Evolutionary conservation across 2,797 vertebrate genomes (phyloP), one percentile per base, ranked within the genome.

Genomic region (Bovichtus variegatus): DNA sequence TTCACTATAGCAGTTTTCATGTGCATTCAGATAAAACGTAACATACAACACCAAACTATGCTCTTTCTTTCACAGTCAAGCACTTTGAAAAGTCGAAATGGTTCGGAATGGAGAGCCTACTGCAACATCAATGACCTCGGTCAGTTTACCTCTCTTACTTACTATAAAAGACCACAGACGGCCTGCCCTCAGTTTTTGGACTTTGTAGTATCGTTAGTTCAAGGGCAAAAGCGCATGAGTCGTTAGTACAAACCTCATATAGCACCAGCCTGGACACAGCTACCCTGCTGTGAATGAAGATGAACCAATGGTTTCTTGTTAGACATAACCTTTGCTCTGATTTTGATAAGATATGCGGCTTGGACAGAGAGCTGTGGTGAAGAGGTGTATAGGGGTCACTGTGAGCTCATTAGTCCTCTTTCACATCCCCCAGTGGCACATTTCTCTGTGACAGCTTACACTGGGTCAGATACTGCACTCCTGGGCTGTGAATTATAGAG

Each of bases 61-160:
- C 54, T 89, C 68, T 83, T 82, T 67, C 50, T 81, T 72, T 70
- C 53, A 64, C 85, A 94, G 93, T 88, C 90, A 16, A 91, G 81
- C 83, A 91, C 89, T 71, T 87, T 92, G 85, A 94, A 94, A 81
- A 90, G 80, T 93, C 95, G 96, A 93, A 96, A 95, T 73, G 94
- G 95, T 83, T 93, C 96, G 82, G 96, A 97, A 85, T 98, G 98
- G 97, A 96, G 97, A 93, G 94, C 96, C 66, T 98, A 97, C 96
- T 97, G 96, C 95, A 98, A 96, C 94, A 96, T 97, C 92, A 97
- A 96, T 85, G 97, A 97, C 91, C 95, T 97, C 90, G 97, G 98
- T 98, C 89, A 97, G 97, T 97, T 65, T 69, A 63, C 29, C 43
- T 47, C 60, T 55, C 74, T 57, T 41, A 71, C 67, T 72, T 36